Evolutionary conservation across 2,797 vertebrate genomes (phyloP).

Genomic region (Mormyrops attenuatus): DNA sequence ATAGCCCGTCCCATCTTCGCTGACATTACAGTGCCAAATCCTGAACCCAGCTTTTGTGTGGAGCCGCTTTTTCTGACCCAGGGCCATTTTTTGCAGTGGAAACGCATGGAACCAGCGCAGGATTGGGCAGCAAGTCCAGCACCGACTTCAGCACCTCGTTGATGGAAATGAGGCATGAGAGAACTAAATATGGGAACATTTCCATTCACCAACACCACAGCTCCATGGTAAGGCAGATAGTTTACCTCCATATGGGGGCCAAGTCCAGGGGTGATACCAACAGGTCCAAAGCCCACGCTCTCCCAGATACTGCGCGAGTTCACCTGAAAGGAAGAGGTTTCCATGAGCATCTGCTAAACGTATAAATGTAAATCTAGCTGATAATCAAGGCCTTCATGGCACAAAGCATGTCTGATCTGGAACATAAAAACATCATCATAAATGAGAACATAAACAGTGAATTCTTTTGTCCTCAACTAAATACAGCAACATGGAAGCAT

Average conservation of each 20-base stretch:
- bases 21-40: background rate
- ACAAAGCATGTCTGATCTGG: too few relatives aligned
- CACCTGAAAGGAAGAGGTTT: slow-evolving; percentile 42
- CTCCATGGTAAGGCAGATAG: background rate
- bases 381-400: too few relatives aligned
- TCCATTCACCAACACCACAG: background rate
- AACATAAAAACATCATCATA: too few relatives aligned
- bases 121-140: background rate
- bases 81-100: background rate
- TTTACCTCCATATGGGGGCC: slow-evolving; percentile 63
- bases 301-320: slow-evolving; percentile 74
- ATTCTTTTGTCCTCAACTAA: too few relatives aligned
- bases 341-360: background rate
- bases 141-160: background rate
- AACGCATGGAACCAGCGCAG: background rate
- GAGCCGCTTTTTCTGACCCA: background rate
- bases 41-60: background rate
- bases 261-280: slow-evolving; percentile 56
- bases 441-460: too few relatives aligned
- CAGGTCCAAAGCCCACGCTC: slow-evolving; percentile 64
- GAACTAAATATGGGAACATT: background rate
- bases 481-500: background rate
- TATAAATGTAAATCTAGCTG: too few relatives aligned
- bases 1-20: background rate
- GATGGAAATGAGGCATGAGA: background rate